Percentiles rank a stretch among this genome's conserved stretches.
These are phyloP conservation scores for Monomorium pharaonis DNA, from an alignment of 1,140 invertebrate species.

Conservation along the genomic window DNA sequence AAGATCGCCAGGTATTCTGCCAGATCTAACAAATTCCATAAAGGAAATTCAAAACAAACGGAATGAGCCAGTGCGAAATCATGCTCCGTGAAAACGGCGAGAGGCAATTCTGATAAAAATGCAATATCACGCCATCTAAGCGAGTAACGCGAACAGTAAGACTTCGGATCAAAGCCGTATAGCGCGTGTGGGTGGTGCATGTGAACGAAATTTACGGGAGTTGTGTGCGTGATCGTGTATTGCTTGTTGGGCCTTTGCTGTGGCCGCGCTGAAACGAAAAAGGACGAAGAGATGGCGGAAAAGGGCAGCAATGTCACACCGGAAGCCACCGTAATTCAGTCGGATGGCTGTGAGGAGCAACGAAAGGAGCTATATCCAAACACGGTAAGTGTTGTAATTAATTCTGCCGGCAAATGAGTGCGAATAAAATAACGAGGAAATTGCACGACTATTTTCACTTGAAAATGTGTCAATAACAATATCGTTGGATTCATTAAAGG, in stretches of 20 bases:
- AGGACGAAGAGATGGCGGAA: constrained; percentile 64
- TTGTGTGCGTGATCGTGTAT: constrained; percentile 72
- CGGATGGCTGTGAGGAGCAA: constrained; percentile 9
- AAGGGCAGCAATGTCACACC: constrained; percentile 48
- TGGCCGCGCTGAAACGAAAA: constrained; percentile 35
- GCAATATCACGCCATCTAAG: not conserved
- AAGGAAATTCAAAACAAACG: not conserved
- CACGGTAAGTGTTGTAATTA: constrained; percentile 45
- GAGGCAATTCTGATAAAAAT: constrained; percentile 14
- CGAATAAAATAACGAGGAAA: not conserved
- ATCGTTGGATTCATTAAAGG: not conserved
- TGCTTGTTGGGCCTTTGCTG: constrained; percentile 71
- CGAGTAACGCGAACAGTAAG: not conserved
- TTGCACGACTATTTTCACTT: not conserved
- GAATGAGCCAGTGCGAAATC: not conserved
- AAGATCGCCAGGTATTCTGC: not conserved
- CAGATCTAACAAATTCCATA: constrained; percentile 3
- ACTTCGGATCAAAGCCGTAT: not conserved
- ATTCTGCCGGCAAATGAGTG: not conserved
- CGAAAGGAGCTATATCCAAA: constrained; percentile 46
- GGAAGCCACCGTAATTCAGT: constrained; percentile 26
- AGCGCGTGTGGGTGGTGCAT: not conserved
- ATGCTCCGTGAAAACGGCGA: not conserved
- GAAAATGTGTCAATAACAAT: not conserved
- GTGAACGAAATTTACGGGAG: constrained; percentile 28